Percentiles rank a stretch among this genome's conserved stretches.
Evolutionary conservation across 2,113 vertebrate species (phyloP).

Genomic region (Hepsetus odoe): DNA sequence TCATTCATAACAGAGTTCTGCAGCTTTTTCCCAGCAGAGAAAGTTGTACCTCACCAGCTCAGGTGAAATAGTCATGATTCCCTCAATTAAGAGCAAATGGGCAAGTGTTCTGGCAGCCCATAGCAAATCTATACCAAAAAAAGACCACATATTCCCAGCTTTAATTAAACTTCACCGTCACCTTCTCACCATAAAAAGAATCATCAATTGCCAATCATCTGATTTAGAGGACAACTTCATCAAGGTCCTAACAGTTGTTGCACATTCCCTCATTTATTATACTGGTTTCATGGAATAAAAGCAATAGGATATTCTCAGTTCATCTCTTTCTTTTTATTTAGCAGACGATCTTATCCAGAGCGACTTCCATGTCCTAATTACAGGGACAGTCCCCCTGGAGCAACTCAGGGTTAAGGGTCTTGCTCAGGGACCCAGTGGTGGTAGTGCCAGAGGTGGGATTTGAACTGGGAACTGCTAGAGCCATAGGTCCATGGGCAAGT

Average conservation of each 20-base stretch:
- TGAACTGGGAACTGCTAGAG: no score
- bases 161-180: constrained; percentile 52
- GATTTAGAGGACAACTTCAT: constrained; percentile 26
- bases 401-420: no score
- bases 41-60: constrained; percentile 14
- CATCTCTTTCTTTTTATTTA: neutral
- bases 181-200: constrained; percentile 29
- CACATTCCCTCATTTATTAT: neutral
- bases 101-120: constrained; percentile 19
- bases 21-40: neutral
- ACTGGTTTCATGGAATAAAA: neutral
- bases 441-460: no score
- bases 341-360: no score
- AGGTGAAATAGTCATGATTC: constrained; percentile 44
- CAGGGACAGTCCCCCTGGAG: no score
- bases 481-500: no score
- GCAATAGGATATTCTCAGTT: neutral
- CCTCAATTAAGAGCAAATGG: constrained; percentile 55
- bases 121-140: constrained; percentile 24
- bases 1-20: neutral
- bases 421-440: no score
- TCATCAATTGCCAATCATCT: constrained; percentile 27
- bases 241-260: neutral
- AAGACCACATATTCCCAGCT: constrained; percentile 19
- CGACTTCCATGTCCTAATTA: no score